These are phyloP conservation scores for Drosophila prolongata DNA, from an alignment of 2,888 invertebrate genomes.

Conservation along the genomic window DNA sequence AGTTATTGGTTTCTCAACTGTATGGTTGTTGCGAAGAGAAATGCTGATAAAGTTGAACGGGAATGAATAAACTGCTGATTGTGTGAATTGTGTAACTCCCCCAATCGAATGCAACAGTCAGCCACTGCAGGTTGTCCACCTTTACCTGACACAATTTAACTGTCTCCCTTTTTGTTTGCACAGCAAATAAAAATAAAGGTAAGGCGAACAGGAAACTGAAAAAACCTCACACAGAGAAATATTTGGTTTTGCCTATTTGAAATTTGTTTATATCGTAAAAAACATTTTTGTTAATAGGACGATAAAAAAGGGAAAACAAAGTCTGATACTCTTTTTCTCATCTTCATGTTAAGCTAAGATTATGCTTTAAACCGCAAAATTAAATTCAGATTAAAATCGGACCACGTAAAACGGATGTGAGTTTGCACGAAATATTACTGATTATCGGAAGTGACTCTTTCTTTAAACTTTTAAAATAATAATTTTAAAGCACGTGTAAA, in stretches of 20 bases:
- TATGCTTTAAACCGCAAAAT: too few relatives aligned
- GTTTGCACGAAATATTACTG: too few relatives aligned
- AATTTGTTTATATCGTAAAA: neutral
- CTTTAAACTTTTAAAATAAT: too few relatives aligned
- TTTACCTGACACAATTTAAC: slow-evolving; percentile 51
- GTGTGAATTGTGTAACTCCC: slow-evolving; percentile 27
- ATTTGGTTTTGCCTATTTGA: neutral
- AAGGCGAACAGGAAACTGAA: slow-evolving; percentile 12
- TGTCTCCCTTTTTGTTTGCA: slow-evolving; percentile 35
- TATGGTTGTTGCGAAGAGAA: neutral
- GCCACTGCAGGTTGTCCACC: slow-evolving; percentile 37
- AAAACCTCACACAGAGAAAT: neutral
- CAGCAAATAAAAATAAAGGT: slow-evolving; percentile 33
- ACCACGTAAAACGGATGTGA: too few relatives aligned
- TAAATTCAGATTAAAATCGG: too few relatives aligned
- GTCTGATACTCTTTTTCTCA: too few relatives aligned
- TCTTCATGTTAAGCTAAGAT: too few relatives aligned
- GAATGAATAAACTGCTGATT: slow-evolving; percentile 20
- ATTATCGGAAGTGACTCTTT: too few relatives aligned
- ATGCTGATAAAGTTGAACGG: slow-evolving; percentile 24
- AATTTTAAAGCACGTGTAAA: too few relatives aligned
- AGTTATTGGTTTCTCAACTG: slow-evolving; percentile 3
- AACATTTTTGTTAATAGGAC: neutral
- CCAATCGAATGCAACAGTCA: slow-evolving; percentile 13
- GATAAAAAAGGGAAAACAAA: too few relatives aligned